Base-by-base conservation (phyloP, 2,797 vertebrate genomes). In the Microtus obscurus region DNA sequence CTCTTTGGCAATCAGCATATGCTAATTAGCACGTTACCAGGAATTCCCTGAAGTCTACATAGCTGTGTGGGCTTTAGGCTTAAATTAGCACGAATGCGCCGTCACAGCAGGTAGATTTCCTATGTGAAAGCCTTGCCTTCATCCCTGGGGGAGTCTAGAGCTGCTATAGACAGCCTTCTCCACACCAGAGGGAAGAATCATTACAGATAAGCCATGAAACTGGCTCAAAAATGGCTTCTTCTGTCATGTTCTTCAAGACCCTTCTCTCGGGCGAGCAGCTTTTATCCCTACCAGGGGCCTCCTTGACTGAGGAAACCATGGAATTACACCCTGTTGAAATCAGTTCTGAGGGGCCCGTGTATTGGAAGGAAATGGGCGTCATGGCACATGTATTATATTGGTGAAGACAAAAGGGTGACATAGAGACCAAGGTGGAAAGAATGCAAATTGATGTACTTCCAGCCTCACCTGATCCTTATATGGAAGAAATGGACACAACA, bases 1-100 rank as follows among this genome's bases (percentile, higher is more conserved):
- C 53, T 96, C 94, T 17, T 17, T 77, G 45, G 65, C 45, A 85
- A 87, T 87, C 73, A 78, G n/a, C 43, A 51, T 23, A 5, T 76
- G 1, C 43, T 91, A 91, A 95, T 94, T 93, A 91, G 16, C 93
- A 85, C 43, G 34, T 31, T 56, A 14, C 89, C 4, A 51, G 63
- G 77, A 56, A 65, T 25, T 88, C 40, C 59, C 89, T 40, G 1
- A 88, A 56, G 0, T 59, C 87, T 59, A 59, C 67, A 43, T 93
- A 87, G 89, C 8, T 65, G 2, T 77, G 48, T 0, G 2, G 56
- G 13, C 51, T 93, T 40, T 5, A 71, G 23, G 27, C 56, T 81
- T 91, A 92, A 93, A 87, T 92, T 48, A 91, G 6, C 76, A 23
- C 51, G 81, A 51, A 53, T 43, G 2, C 51, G 12, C 61, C 73